Evolutionary conservation across 30 jellyfish, hydroid and myxozoan species (phyloP).

Genomic region (Aurelia coerulea): DNA sequence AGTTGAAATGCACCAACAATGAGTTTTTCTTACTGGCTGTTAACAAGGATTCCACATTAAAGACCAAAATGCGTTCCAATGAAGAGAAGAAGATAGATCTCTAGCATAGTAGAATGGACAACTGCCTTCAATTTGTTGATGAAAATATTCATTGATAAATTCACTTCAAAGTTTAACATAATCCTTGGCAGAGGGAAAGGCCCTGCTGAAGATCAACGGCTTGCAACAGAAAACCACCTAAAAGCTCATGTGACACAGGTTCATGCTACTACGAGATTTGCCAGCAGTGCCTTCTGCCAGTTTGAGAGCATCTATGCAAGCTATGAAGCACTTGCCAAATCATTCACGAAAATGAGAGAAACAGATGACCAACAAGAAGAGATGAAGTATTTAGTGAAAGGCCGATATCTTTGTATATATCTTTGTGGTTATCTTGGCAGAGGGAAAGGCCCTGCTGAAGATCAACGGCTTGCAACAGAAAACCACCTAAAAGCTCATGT

Average conservation of each 20-base stretch:
- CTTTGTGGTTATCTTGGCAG: slow-evolving; percentile 9
- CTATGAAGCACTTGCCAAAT: no score
- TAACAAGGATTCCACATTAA: no score
- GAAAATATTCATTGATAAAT: no score
- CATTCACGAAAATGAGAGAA: no score
- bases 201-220: slow-evolving; percentile 30
- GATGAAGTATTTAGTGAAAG: no score
- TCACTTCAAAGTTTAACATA: not conserved
- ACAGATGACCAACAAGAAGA: no score
- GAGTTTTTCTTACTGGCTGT: no score
- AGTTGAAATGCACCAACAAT: no score
- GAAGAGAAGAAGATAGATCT: no score
- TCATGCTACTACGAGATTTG: slow-evolving; percentile 8
- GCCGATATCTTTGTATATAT: not conserved
- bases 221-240: slow-evolving; percentile 18
- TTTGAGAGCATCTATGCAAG: not conserved
- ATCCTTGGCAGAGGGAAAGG: slow-evolving; percentile 43
- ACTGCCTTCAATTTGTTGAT: no score
- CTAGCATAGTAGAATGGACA: no score
- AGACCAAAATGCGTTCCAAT: no score
- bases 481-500: slow-evolving; percentile 9
- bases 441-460: slow-evolving; percentile 44
- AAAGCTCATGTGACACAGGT: slow-evolving; percentile 1
- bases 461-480: slow-evolving; percentile 33
- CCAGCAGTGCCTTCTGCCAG: slow-evolving; percentile 24